Evolutionary conservation across 2,888 invertebrate genomes (phyloP), one percentile per base, ranked within the genome.

Genomic region (Rhagium mordax): DNA sequence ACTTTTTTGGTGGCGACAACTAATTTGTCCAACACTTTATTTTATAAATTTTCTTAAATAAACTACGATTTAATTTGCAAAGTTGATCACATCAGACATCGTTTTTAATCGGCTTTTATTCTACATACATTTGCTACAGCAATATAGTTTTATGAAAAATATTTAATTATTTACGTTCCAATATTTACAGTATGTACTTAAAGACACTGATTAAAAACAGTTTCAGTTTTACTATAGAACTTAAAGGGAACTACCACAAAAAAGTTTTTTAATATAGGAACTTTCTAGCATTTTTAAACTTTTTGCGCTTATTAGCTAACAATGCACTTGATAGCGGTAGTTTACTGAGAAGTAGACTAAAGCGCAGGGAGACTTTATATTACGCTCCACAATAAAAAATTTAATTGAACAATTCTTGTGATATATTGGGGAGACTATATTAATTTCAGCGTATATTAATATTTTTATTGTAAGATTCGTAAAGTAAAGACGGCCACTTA

Each of bases 251-350:
- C 55, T 55, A 55, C 55, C 7, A 10, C 21, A 4, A 55, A 20
- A 20, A 55, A 55, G 21, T 55, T 55, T 55, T 55, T 55, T 55
- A 55, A 55, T 55, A 55, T 55, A 13, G 18, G 24, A 55, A 55
- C 21, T 21, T 55, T 20, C 18, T 24, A 7, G 24, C 24, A 55
- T 24, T 55, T 53, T 55, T 24, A 24, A 55, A 20, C 21, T 21
- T 13, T 33, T 10, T 33, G 13, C 10, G 33, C 10, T 33, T 33
- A 33, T 33, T 33, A 33, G 33, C 6, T 8, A 33, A 33, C 13
- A 33, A 33, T 33, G 13, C 10, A 33, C 33, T 33, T 10, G 33
- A 33, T 3, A 33, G 13, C 8, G 3, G 2, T 5, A 7, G 33
- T 33, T 13, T 33, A 33, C 33, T 33, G 10, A 13, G 10, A 13